phyloP scores from a whole-genome alignment of 1,140 invertebrate species.

The Sitobion miscanthi region DNA sequence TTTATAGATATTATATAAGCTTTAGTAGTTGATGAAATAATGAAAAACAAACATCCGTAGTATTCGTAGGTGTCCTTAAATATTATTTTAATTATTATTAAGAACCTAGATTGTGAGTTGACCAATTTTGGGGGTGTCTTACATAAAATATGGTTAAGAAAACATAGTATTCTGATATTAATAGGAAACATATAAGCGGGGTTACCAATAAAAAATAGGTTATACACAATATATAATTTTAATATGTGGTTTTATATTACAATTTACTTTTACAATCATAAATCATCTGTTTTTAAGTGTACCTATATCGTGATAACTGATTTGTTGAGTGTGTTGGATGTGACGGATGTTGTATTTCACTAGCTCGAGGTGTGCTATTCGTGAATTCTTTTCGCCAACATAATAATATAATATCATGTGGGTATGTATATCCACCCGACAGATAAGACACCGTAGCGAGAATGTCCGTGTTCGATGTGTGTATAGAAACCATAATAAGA shows the following conservation, averaged over 20 bases:
- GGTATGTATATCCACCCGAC: background rate
- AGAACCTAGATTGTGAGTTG: background rate
- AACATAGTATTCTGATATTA: background rate
- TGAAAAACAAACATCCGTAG: background rate
- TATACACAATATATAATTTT: background rate
- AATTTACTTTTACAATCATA: background rate
- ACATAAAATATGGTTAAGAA: background rate
- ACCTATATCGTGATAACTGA: background rate
- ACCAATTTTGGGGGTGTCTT: background rate
- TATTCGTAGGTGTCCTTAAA: background rate
- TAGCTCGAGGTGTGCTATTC: background rate
- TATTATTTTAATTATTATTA: background rate
- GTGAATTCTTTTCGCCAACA: background rate
- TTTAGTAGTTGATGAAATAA: background rate
- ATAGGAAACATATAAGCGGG: background rate
- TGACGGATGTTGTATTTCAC: slow-evolving; percentile 1
- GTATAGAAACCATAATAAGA: background rate
- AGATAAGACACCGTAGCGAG: background rate
- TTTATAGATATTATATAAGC: background rate
- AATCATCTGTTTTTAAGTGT: background rate
- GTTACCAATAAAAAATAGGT: background rate
- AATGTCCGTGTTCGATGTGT: background rate
- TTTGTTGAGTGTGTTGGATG: background rate
- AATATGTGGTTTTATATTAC: background rate
- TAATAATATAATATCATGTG: background rate